phyloP scores from a whole-genome alignment of 2,888 invertebrate species.

The Xylocampa areola region DNA sequence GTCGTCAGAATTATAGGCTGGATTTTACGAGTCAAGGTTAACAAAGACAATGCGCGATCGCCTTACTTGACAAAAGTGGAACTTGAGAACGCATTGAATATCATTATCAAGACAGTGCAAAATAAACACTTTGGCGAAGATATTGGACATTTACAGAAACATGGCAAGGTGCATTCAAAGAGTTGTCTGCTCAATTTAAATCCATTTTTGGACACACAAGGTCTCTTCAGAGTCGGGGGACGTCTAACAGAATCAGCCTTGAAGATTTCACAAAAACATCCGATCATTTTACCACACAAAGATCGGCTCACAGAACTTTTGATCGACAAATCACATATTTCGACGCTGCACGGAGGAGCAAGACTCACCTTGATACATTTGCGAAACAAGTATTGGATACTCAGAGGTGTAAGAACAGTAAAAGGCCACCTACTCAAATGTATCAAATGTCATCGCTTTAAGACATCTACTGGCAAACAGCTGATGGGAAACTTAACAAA shows the following conservation, averaged over 20 bases:
- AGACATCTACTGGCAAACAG: too few relatives aligned
- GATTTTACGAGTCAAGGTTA: constrained; percentile 9
- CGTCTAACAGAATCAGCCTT: too few relatives aligned
- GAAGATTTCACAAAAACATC: background rate
- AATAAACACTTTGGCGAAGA: constrained; percentile 3
- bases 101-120: background rate
- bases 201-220: too few relatives aligned
- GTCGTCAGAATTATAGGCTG: constrained; percentile 9
- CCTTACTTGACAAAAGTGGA: constrained; percentile 4
- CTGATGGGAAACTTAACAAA: too few relatives aligned
- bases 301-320: background rate
- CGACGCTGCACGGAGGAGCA: constrained; percentile 4
- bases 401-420: too few relatives aligned
- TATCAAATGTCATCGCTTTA: too few relatives aligned
- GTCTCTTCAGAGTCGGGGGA: too few relatives aligned
- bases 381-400: too few relatives aligned
- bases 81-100: background rate
- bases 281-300: background rate
- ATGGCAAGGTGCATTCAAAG: background rate
- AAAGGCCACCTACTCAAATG: too few relatives aligned
- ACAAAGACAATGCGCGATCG: constrained; percentile 1
- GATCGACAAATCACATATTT: background rate
- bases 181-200: background rate
- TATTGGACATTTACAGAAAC: constrained; percentile 3
- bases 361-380: too few relatives aligned